Conservation (phyloP, 92 coral and sea anemone species). For the Galaxea fascicularis region DNA sequence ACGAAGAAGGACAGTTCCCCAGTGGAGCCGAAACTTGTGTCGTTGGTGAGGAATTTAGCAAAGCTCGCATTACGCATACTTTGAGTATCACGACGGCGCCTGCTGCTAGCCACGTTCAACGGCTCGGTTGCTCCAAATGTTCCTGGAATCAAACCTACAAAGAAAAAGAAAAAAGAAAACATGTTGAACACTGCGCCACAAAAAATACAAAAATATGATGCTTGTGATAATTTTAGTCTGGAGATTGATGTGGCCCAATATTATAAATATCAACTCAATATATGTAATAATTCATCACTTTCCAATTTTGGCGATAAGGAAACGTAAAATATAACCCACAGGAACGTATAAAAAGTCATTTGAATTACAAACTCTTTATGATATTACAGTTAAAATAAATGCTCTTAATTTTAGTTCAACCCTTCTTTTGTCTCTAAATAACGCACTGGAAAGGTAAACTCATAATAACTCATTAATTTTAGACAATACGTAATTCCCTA, state of each 20-base stretch:
- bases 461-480: no score
- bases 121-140: slow-evolving; percentile 92
- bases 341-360: neutral
- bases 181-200: neutral
- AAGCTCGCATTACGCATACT: slow-evolving; percentile 69
- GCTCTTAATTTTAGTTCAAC: neutral
- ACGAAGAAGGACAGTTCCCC: slow-evolving; percentile 80
- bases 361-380: neutral
- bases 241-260: neutral
- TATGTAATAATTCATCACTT: neutral
- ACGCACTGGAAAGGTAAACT: neutral
- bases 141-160: slow-evolving; percentile 77
- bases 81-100: slow-evolving; percentile 66
- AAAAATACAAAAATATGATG: neutral
- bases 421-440: neutral
- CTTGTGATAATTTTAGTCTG: neutral
- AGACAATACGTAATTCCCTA: no score
- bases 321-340: neutral
- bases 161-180: neutral
- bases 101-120: slow-evolving; percentile 62
- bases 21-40: slow-evolving; percentile 50
- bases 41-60: slow-evolving; percentile 69
- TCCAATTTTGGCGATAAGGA: neutral
- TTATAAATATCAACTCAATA: neutral
- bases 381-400: neutral